Percentiles rank a stretch among this genome's conserved stretches.
Conservation (phyloP, 2,888 invertebrate species). For the Epinotia bilunana region DNA sequence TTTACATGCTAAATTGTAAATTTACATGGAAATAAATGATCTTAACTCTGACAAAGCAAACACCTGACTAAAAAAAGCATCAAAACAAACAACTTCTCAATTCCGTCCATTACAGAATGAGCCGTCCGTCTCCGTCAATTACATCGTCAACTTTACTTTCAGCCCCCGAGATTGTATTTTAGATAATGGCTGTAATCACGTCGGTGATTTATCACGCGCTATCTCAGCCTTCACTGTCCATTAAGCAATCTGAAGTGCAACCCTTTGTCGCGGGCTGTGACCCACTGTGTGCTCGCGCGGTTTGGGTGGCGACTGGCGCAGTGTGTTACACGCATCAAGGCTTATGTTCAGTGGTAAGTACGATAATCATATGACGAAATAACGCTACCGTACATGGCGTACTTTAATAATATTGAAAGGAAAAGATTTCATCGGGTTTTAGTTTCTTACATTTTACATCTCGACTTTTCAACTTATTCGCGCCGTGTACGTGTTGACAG, state of each 20-base stretch:
- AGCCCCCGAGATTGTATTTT: constrained; percentile 80
- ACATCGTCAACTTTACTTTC: constrained; percentile 74
- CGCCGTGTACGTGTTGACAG: too few species aligned
- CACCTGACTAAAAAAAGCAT: background rate
- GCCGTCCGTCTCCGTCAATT: constrained; percentile 67
- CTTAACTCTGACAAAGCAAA: background rate
- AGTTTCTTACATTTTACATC: too few species aligned
- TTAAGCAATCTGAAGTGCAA: constrained; percentile 80
- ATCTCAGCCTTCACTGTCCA: constrained; percentile 84
- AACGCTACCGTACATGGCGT: too few species aligned
- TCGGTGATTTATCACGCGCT: constrained; percentile 83
- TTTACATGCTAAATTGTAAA: too few species aligned
- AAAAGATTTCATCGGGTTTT: too few species aligned
- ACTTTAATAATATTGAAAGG: too few species aligned
- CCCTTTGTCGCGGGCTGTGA: constrained; percentile 69
- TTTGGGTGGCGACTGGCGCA: background rate
- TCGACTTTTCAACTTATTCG: too few species aligned
- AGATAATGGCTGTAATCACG: constrained; percentile 83
- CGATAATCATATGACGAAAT: background rate
- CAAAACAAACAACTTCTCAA: constrained; percentile 31
- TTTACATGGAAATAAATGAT: background rate
- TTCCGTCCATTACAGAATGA: constrained; percentile 37
- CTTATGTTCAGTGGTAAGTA: background rate
- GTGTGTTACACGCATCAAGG: background rate
- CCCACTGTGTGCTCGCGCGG: constrained; percentile 26